These are phyloP conservation scores for Drosophila kikkawai DNA, from an alignment of 1,140 invertebrate species.

Conservation along the genomic window DNA sequence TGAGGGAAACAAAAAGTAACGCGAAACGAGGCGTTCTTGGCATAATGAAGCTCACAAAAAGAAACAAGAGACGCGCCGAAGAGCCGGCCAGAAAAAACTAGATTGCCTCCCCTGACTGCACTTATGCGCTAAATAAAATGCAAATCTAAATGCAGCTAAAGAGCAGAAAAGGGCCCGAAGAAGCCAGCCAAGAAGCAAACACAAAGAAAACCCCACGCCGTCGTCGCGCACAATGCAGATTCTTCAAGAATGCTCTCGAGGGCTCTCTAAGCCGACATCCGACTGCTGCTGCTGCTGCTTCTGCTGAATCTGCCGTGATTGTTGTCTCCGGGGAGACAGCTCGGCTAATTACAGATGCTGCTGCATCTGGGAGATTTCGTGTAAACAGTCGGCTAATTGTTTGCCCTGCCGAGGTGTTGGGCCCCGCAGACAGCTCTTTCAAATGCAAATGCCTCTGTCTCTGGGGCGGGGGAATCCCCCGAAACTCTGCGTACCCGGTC, in stretches of 20 bases:
- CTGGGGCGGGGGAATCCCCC: conserved; percentile 16
- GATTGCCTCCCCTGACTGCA: conserved; percentile 56
- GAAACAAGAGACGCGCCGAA: conserved; percentile 15
- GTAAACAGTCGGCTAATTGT: conserved; percentile 76
- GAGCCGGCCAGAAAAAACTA: conserved; percentile 31
- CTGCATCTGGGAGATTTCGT: conserved; percentile 49
- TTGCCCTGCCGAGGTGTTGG: conserved; percentile 60
- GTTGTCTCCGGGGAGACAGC: conserved; percentile 50
- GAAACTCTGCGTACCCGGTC: neutral
- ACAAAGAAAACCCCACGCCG: conserved; percentile 48
- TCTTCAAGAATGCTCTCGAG: conserved; percentile 46
- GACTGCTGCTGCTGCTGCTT: conserved; percentile 28
- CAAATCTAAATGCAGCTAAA: conserved; percentile 80
- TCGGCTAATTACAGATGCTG: conserved; percentile 68
- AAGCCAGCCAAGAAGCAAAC: conserved; percentile 18
- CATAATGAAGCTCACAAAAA: conserved; percentile 35
- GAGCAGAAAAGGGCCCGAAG: conserved; percentile 22
- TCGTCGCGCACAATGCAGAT: conserved; percentile 31
- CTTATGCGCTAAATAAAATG: conserved; percentile 82
- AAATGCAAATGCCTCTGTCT: conserved; percentile 61
- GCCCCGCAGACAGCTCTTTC: conserved; percentile 65
- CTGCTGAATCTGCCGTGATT: conserved; percentile 29
- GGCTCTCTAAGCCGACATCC: conserved; percentile 44
- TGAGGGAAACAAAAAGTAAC: conserved; percentile 44
- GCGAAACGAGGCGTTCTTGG: conserved; percentile 33